Base-by-base conservation (phyloP, 2,113 vertebrate genomes). In the Eretmochelys imbricata region DNA sequence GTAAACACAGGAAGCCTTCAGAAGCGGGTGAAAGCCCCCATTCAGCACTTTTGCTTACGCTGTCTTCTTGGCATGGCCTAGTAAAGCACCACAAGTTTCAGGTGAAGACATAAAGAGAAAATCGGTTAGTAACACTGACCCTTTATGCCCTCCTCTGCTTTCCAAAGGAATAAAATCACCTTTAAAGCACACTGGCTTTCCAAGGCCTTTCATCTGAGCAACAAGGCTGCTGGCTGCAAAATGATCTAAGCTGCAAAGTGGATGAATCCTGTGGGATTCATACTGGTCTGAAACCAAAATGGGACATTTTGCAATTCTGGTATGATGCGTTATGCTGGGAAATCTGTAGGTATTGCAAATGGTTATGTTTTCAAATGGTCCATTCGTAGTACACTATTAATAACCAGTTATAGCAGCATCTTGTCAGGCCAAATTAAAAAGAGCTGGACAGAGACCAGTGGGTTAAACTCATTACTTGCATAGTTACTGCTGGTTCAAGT, bases 381-480 rank as follows among this genome's bases (percentile, higher is more conserved):
- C 82, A 81, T n/a, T 88, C 51, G 0, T 1, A 12, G 42, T 7
- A 27, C 0, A 1, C 35, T 57, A 69, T 69, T 69, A 17, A 69
- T 38, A 72, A 72, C 51, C 78, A 22, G 57, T 16, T 17, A 42
- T 8, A 81, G 90, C 89, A 93, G 94, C 83, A 94, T 72, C 82
- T 75, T 46, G 49, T 50, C 13, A 69, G 87, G 20, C 57, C 82
- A 14, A 0, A 42, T 27, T 82, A 82, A 48, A 48, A 53, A 84
- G 27, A 50, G 17, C 4, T 17, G 5, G 31, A 81, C 3, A 5
- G 38, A 42, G n/a, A 24, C 1, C 55, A 91, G 82, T 80, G 93
- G 79, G 46, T 10, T 82, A 59, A 42, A 89, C 87, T 84, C 94
- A 62, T 51, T 65, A 87, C 80, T 96, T 96, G 95, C 96, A 96